Base-by-base conservation (phyloP, 2,113 vertebrate species). In the Galbula dea region DNA sequence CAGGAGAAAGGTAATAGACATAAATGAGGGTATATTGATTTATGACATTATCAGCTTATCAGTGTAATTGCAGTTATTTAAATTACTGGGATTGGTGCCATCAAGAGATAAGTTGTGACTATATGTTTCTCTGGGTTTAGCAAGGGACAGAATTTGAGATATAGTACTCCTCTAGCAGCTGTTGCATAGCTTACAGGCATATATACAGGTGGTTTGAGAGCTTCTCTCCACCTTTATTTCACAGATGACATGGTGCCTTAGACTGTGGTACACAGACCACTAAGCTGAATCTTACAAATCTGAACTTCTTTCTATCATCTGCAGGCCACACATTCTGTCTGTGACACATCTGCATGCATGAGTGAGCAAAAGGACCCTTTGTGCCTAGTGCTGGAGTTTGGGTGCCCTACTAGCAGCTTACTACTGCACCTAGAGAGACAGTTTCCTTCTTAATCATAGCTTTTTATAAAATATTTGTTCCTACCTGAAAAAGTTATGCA, bases 111-210 rank as follows among this genome's bases (percentile, higher is more conserved):
- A 65, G 9, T 51, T 34, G 17, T 46, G 26, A 12, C 68, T 77
- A 2, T n/a, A 4, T 27, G 14, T 9, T 65, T 41, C 26, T 32
- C 39, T 77, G 39, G 32, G 51, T 84, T 73, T 51, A 18, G 16
- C 32, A 36, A 49, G 58, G 29, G 27, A 49, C 9, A 58, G 19
- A 10, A 19, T 36, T 68, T 73, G 39, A 22, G 29, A 22, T 65
- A 17, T 2, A 41, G 34, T 54, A 21, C 77, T 46, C 22, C 59
- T 49, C 16, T 12, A 55, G 78, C 34, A 55, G 11, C 7, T 45
- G 48, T 23, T 45, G 9, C 23, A 19, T 9, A 68, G 37, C 3
- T 75, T 36, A 36, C 0, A 1, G 29, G 21, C 4, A 10, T 9
- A 24, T 29, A 18, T 18, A 29, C 43, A 48, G 0, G 4, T 43